Evolutionary conservation across 2,888 invertebrate species (phyloP).

Genomic region (Norana najaformis): DNA sequence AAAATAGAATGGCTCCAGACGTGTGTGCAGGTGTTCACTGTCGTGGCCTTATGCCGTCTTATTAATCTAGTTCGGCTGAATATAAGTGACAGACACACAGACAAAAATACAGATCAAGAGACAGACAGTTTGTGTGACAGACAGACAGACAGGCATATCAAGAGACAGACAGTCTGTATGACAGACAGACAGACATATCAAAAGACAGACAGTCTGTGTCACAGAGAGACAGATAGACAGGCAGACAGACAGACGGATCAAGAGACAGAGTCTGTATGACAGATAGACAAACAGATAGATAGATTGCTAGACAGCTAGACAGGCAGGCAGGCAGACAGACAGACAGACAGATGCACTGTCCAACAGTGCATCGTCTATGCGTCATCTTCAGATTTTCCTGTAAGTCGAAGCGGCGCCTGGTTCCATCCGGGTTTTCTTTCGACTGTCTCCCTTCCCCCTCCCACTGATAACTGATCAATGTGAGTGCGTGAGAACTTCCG

Average conservation of each 20-base stretch:
- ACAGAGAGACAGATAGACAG: not conserved
- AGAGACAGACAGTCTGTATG: not conserved
- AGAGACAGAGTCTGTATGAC: not conserved
- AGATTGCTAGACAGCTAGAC: not conserved
- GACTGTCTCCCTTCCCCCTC: not conserved
- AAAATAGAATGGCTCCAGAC: not conserved
- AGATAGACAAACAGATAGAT: not conserved
- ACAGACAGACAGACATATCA: not conserved
- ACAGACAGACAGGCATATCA: not conserved
- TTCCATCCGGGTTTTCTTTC: not conserved
- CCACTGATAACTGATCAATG: not conserved
- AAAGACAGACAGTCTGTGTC: not conserved
- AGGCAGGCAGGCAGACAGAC: not conserved
- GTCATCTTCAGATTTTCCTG: not conserved
- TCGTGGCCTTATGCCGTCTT: not conserved
- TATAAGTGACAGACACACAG: no score
- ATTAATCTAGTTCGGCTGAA: not conserved
- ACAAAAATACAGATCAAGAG: not conserved
- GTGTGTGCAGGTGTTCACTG: not conserved
- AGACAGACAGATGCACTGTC: not conserved
- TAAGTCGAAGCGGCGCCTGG: not conserved
- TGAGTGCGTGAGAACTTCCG: slow-evolving; percentile 1
- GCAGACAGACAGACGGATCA: not conserved
- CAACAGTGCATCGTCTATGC: not conserved
- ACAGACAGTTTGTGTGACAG: not conserved